Evolutionary conservation across 1,140 invertebrate species (phyloP), one percentile per base, ranked within the genome.

Genomic region (Drosophila melanica): DNA sequence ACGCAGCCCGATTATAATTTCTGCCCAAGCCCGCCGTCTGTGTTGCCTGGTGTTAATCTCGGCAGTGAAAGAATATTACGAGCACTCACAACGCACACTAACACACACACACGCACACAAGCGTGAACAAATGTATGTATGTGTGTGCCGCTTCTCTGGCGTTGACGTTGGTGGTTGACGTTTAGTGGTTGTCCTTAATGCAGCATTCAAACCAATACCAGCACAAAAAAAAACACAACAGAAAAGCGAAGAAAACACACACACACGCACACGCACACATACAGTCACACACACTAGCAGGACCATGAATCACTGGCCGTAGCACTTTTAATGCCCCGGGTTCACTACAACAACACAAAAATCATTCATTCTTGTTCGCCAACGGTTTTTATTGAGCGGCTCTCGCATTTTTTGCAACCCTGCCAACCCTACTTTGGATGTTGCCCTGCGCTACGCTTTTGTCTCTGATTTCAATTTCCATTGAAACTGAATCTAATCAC

Each of bases 401-500:
- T 35, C 33, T 35, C 33, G 33, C 11, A 37, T 20, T 14, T 74
- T 66, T 76, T 84, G 60, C 80, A 76, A 84, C 80, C 80, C 80
- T 68, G 66, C 47, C 47, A 33, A 42, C 47, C 53, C 18, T 14
- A 16, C n/a, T 41, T 18, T 11, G 20, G 16, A 51, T 27, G 47
- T 30, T 23, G 48, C 16, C 27, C 27, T 27, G 37, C 44, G 42
- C 45, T 76, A 27, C 51, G 50, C 59, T 89, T 84, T 84, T 89
- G 84, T 89, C 74, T 89, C 80, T 84, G 84, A 90, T 89, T 89
- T 90, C 85, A 90, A 89, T 90, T 89, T 89, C 70, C 79, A 89
- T 84, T 89, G 84, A 89, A 89, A 89, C 84, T 89, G 84, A 89
- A 89, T 89, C 84, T 89, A 89, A 89, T 89, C 85, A 89, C 84